A percentile compares a stretch with the other conserved stretches of the same genome.
Conservation (phyloP, 2,113 vertebrate genomes). For the Charadrius vociferus region DNA sequence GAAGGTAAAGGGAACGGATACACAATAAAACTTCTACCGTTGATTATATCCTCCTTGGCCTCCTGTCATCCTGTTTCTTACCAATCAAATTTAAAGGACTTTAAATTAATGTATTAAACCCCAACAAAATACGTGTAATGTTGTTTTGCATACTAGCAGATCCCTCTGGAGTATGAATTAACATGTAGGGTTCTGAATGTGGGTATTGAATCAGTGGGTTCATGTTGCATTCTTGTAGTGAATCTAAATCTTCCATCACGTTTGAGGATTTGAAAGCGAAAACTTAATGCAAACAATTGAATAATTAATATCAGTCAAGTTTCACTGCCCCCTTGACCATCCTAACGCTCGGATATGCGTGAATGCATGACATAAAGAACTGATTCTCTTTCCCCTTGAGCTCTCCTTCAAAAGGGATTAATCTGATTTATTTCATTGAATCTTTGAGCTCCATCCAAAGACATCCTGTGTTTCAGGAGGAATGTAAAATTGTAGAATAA, state of each 20-base stretch:
- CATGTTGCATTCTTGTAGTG: accelerated
- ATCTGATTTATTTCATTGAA: background rate
- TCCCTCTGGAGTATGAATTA: background rate
- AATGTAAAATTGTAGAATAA: background rate
- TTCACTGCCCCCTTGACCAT: background rate
- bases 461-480: background rate
- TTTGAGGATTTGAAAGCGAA: background rate
- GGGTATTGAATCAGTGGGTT: background rate
- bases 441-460: background rate
- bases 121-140: accelerated
- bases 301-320: background rate
- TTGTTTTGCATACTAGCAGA: background rate
- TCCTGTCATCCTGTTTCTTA: background rate
- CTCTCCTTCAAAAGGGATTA: background rate
- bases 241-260: background rate
- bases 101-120: background rate
- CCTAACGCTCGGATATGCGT: accelerated
- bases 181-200: background rate
- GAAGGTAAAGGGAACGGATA: background rate
- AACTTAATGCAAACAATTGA: background rate
- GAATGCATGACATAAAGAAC: accelerated
- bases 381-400: background rate
- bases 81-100: background rate
- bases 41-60: background rate
- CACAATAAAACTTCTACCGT: background rate